phyloP scores from a whole-genome alignment of 1,140 invertebrate species.

The Scylla paramamosain region DNA sequence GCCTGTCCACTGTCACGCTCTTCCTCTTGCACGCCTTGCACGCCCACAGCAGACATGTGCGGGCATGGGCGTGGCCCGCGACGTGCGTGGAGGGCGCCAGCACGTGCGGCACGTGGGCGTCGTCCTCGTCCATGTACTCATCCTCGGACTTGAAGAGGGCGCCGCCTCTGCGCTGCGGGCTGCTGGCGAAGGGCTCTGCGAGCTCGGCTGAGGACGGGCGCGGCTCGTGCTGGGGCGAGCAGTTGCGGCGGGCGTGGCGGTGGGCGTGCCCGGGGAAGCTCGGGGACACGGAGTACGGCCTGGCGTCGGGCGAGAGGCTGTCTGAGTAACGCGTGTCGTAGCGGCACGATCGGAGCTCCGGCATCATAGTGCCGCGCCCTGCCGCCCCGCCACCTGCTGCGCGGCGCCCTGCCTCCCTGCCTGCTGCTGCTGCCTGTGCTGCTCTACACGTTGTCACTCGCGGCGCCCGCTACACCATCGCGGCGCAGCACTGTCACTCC shows the following conservation, averaged over 20 bases:
- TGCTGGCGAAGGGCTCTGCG: constrained; percentile 69
- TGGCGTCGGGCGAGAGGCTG: constrained; percentile 63
- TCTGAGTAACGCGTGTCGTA: constrained; percentile 69
- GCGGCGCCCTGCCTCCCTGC: not conserved
- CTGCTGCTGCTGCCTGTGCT: not conserved
- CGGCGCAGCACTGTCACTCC: not conserved
- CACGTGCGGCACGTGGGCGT: constrained; percentile 76
- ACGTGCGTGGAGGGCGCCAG: constrained; percentile 75
- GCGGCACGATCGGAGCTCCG: constrained; percentile 65
- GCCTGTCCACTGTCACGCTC: constrained; percentile 94
- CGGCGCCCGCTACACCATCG: not conserved
- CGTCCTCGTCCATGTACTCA: constrained; percentile 73
- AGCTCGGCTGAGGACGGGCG: constrained; percentile 73
- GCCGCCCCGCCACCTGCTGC: not conserved
- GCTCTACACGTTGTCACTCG: not conserved
- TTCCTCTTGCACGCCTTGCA: constrained; percentile 98
- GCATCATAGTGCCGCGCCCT: constrained; percentile 65
- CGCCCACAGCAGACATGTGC: constrained; percentile 95
- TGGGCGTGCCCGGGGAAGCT: constrained; percentile 58
- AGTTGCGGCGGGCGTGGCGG: constrained; percentile 59
- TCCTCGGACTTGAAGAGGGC: constrained; percentile 63
- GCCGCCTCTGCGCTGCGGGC: not conserved
- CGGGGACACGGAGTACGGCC: constrained; percentile 67
- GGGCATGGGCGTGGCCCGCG: constrained; percentile 78
- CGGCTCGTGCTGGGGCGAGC: constrained; percentile 17